Base-by-base conservation (phyloP, 2,797 vertebrate genomes). In the Channa striata region DNA sequence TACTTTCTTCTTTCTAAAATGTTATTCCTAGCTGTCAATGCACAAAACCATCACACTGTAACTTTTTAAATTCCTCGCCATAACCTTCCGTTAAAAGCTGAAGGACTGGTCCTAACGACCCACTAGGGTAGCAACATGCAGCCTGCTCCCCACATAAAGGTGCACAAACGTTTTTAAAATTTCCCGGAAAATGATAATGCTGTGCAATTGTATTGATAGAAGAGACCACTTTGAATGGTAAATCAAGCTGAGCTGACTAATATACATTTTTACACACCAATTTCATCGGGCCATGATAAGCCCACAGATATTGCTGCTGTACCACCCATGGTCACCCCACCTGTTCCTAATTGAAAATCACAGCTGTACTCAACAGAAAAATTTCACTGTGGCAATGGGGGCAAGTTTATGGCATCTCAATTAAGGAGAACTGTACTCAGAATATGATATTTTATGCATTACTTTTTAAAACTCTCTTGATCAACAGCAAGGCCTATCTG, bases 41-140 rank as follows among this genome's bases (percentile, higher is more conserved):
- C 34, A 66, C 13, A 40, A 62, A 71, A 66, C 25, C 59, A 75
- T 59, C 17, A 56, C 40, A 34, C 70, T 74, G 74, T 62, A 62
- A 48, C 49, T 66, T 11, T 11, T 46, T 11, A n/a, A 11, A 37
- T 59, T 51, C 48, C 25, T 30, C 33, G 48, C 21, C 30, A 36
- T 50, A 70, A 61, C 19, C 21, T 49, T 65, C 61, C 40, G 25
- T 42, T 70, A n/a, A 4, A 54, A 74, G 25, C 47, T 53, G 46
- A 72, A 67, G 52, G 65, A 57, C 51, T 42, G 25, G 21, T 13
- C 30, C n/a, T 62, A 20, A 1, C 62, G 36, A 52, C 46, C 71
- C 39, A 51, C 51, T n/a, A 61, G 19, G n/a, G 42, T 4, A 49
- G 43, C 14, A 1, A 34, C 47, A 42, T 62, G 51, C 12, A 40